These are phyloP conservation scores for Podarcis siculus DNA, from an alignment of 2,797 vertebrate species.

Conservation along the genomic window DNA sequence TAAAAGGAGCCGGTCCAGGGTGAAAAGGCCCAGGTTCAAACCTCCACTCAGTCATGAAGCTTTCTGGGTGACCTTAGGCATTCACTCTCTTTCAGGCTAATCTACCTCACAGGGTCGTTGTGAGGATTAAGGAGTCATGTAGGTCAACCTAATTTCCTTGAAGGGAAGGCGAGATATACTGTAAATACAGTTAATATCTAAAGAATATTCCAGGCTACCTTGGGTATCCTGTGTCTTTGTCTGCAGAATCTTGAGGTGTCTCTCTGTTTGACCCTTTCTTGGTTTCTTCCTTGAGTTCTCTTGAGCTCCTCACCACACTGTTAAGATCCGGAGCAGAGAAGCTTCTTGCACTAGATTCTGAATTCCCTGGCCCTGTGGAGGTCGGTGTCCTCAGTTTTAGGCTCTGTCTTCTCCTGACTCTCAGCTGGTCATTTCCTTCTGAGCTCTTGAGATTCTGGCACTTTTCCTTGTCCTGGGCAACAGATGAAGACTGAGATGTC, in stretches of 20 bases:
- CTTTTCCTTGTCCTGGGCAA: neutral
- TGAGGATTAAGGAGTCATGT: too few species aligned
- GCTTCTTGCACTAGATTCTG: neutral
- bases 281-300: slow-evolving; percentile 7
- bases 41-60: neutral
- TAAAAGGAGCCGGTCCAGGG: too few species aligned
- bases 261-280: neutral
- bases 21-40: neutral
- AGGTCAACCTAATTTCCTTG: neutral
- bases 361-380: neutral
- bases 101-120: neutral
- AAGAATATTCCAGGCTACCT: slow-evolving; percentile 39
- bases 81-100: neutral
- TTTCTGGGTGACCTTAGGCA: neutral
- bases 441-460: slow-evolving; percentile 15
- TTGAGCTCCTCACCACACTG: neutral
- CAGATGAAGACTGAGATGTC: neutral
- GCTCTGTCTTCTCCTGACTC: slow-evolving; percentile 6
- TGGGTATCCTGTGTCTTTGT: neutral
- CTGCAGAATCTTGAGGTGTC: neutral
- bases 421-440: neutral
- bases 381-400: neutral
- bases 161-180: neutral
- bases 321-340: rapidly evolving
- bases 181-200: neutral